These are phyloP conservation scores for Valencia hispanica DNA, from an alignment of 2,797 vertebrate genomes.

Conservation along the genomic window DNA sequence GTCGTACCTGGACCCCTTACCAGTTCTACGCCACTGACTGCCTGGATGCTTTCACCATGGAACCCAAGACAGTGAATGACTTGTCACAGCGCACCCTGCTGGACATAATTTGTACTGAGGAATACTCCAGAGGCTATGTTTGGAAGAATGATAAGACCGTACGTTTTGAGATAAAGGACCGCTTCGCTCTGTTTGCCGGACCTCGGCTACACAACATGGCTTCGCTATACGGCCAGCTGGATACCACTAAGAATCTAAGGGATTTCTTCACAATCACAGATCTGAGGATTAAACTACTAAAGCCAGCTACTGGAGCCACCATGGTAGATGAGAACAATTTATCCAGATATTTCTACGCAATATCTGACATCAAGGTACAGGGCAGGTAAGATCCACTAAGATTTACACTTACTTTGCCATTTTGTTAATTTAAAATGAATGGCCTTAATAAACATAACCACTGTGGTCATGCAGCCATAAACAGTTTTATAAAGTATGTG, in stretches of 20 bases:
- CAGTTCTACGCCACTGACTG: conserved; percentile 98
- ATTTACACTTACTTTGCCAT: background rate
- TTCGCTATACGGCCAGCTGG: conserved; percentile 96
- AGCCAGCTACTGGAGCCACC: conserved; percentile 94
- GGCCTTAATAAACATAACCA: background rate
- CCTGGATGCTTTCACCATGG: conserved; percentile 97
- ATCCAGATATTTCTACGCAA: conserved; percentile 97
- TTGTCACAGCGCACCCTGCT: conserved; percentile 92
- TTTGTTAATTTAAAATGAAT: background rate
- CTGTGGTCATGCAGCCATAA: background rate
- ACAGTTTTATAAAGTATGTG: background rate
- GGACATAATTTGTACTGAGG: conserved; percentile 99
- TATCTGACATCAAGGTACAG: conserved; percentile 97
- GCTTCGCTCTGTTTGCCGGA: conserved; percentile 96
- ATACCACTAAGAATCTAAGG: conserved; percentile 97
- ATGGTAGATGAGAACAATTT: conserved; percentile 95
- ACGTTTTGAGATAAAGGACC: conserved; percentile 97
- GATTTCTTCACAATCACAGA: conserved; percentile 99
- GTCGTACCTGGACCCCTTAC: conserved; percentile 96
- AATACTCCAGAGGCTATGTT: conserved; percentile 95
- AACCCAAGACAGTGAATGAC: conserved; percentile 92
- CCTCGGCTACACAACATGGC: conserved; percentile 97
- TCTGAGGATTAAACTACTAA: conserved; percentile 93
- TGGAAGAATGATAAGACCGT: conserved; percentile 97
- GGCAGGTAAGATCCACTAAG: conserved; percentile 88